Percentiles rank a stretch among this genome's conserved stretches.
Conservation (phyloP, 1,140 invertebrate genomes). For the Drosophila prosaltans region DNA sequence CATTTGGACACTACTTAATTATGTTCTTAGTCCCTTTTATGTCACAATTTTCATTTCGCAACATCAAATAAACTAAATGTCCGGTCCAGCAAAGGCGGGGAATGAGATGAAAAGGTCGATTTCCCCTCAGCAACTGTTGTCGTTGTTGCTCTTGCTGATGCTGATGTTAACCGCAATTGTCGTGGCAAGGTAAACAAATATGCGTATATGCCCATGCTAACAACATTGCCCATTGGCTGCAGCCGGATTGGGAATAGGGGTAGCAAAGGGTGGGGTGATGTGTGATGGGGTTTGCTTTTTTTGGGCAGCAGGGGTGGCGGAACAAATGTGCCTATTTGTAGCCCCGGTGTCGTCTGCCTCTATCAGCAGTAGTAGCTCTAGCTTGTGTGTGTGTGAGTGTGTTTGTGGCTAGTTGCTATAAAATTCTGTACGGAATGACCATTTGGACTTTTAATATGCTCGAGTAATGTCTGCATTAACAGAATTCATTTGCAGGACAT, state of each 20-base stretch:
- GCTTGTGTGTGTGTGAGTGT: constrained; percentile 26
- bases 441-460: constrained; percentile 83
- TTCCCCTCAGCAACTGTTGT: constrained; percentile 8
- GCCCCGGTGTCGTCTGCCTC: constrained; percentile 22
- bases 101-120: constrained; percentile 27
- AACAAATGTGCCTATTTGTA: constrained; percentile 77
- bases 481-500: constrained; percentile 81
- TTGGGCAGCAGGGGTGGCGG: constrained; percentile 32
- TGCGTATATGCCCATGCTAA: constrained; percentile 66
- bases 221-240: constrained; percentile 74
- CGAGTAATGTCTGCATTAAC: constrained; percentile 83
- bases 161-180: constrained; percentile 70
- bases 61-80: constrained; percentile 82
- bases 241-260: constrained; percentile 40
- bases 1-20: constrained; percentile 80
- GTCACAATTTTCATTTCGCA: constrained; percentile 80
- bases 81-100: constrained; percentile 15
- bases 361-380: constrained; percentile 28
- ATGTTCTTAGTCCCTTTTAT: constrained; percentile 82
- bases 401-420: constrained; percentile 69
- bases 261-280: constrained; percentile 25
- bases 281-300: constrained; percentile 12
- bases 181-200: constrained; percentile 80
- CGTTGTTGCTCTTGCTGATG: constrained; percentile 21
- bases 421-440: constrained; percentile 81